Evolutionary conservation across 2,113 vertebrate species (phyloP).

Genomic region (Dicrurus megarhynchus): DNA sequence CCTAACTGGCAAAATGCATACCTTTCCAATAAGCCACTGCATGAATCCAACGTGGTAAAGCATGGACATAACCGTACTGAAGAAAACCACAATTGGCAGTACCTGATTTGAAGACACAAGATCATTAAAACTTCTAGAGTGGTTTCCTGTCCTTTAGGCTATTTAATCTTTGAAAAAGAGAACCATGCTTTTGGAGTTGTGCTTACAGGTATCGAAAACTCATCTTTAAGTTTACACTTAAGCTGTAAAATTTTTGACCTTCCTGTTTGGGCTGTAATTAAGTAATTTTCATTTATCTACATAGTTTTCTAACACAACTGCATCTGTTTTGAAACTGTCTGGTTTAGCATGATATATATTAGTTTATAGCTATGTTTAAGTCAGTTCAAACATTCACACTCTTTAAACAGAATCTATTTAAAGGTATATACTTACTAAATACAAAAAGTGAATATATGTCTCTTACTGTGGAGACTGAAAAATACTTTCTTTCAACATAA

Average conservation of each 20-base stretch:
- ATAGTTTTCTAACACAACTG: neutral
- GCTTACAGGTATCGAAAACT: neutral
- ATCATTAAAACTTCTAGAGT: neutral
- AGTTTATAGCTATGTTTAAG: neutral
- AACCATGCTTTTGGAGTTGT: neutral
- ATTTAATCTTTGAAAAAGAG: neutral
- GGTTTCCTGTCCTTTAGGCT: neutral
- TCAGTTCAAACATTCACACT: neutral
- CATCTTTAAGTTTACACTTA: neutral
- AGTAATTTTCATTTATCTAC: neutral
- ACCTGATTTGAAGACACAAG: conserved; percentile 69
- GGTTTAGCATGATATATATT: neutral
- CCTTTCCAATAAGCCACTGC: conserved; percentile 87
- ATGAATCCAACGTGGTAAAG: conserved; percentile 83
- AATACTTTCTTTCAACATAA: neutral
- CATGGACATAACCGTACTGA: conserved; percentile 84
- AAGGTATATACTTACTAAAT: neutral
- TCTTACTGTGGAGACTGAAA: neutral
- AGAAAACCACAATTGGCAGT: conserved; percentile 85
- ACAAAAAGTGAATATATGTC: neutral
- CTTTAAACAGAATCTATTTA: neutral
- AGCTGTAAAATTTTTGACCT: neutral
- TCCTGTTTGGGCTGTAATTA: neutral
- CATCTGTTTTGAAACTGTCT: neutral
- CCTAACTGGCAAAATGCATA: conserved; percentile 21